Conservation (phyloP, 2,797 vertebrate species). For the Sebastiscus albofasciatus region DNA sequence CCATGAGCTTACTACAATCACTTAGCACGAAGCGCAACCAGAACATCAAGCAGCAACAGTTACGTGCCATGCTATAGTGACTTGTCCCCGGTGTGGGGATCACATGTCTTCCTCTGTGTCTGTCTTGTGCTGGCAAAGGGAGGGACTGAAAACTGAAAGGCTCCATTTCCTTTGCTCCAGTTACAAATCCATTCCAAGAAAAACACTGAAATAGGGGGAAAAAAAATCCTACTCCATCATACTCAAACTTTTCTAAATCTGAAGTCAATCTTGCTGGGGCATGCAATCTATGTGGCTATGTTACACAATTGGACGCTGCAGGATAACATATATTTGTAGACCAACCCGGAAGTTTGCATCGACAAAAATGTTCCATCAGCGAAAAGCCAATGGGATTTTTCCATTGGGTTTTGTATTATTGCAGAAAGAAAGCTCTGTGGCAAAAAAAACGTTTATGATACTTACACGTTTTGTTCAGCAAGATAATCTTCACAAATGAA, state of each 20-base stretch:
- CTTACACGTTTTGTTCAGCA: not conserved
- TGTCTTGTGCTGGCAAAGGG: not conserved
- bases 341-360: not conserved
- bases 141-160: slow-evolving; percentile 12
- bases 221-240: not conserved
- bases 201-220: not conserved
- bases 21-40: not conserved
- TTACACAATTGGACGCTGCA: not conserved
- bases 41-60: not conserved
- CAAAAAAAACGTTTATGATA: not conserved
- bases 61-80: not conserved
- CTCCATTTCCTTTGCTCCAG: slow-evolving; percentile 26
- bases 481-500: not conserved
- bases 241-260: not conserved
- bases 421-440: not conserved
- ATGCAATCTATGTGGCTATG: not conserved
- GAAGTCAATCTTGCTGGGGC: not conserved
- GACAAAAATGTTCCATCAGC: fast-evolving
- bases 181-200: slow-evolving; percentile 1
- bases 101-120: slow-evolving; percentile 23
- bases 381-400: not conserved
- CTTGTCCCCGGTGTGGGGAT: slow-evolving; percentile 5
- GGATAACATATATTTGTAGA: too few relatives aligned
- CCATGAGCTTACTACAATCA: not conserved
- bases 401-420: not conserved